Evolutionary conservation across 1,140 invertebrate species (phyloP).

Genomic region (Reticulitermes speratus): DNA sequence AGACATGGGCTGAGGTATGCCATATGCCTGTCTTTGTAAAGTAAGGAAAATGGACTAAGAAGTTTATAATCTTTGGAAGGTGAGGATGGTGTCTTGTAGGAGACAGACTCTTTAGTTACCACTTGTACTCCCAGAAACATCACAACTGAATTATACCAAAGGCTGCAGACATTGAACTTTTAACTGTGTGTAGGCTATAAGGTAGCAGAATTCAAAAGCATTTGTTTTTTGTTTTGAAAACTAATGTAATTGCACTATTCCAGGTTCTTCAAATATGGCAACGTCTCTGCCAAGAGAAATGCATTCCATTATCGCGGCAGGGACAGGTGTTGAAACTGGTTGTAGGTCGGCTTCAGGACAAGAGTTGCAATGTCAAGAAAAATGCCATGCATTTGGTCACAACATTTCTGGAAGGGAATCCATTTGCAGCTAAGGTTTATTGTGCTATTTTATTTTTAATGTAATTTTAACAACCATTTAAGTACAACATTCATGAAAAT

Average conservation of each 20-base stretch:
- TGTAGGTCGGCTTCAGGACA: constrained; percentile 72
- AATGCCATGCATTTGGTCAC: constrained; percentile 74
- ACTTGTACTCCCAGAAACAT: too few species aligned
- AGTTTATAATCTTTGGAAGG: too few species aligned
- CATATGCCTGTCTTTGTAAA: too few species aligned
- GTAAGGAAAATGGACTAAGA: too few species aligned
- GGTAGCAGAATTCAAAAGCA: too few species aligned
- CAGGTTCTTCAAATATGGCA: constrained; percentile 75
- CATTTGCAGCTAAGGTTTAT: constrained; percentile 63
- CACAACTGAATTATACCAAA: too few species aligned
- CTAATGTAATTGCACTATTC: not conserved
- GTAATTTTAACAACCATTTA: not conserved
- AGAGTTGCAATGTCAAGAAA: constrained; percentile 73
- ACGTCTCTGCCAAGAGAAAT: constrained; percentile 66
- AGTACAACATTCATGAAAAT: not conserved
- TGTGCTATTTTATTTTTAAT: constrained; percentile 38
- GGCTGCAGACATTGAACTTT: too few species aligned
- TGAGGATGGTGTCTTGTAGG: too few species aligned
- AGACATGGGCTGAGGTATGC: too few species aligned
- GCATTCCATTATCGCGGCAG: constrained; percentile 67
- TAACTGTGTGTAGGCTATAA: too few species aligned
- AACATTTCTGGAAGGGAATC: constrained; percentile 74
- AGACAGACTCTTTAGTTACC: too few species aligned
- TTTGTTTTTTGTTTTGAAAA: not conserved
- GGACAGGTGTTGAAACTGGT: constrained; percentile 58